Conservation (phyloP, 2,888 invertebrate species). For the Euplagia quadripunctaria region DNA sequence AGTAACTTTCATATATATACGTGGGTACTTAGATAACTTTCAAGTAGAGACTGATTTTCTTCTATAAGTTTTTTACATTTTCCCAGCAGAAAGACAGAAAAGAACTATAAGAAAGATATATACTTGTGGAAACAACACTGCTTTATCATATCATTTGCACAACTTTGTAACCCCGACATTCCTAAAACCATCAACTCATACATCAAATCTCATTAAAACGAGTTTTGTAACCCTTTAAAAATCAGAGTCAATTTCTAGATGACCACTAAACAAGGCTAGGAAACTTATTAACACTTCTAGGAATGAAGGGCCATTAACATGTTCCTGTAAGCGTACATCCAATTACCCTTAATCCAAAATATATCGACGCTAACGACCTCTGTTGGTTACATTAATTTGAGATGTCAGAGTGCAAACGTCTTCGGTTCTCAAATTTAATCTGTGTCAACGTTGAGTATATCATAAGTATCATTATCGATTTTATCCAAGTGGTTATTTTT, state of each 20-base stretch:
- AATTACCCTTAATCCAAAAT: constrained; percentile 31
- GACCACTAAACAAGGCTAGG: not conserved
- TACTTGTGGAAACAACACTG: too few species aligned
- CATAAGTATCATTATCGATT: not conserved
- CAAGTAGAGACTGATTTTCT: too few species aligned
- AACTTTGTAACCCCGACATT: too few species aligned
- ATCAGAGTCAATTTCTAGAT: not conserved
- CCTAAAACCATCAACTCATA: too few species aligned
- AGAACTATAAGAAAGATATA: too few species aligned
- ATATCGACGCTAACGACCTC: constrained; percentile 23
- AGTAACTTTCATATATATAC: too few species aligned
- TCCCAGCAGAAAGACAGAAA: too few species aligned
- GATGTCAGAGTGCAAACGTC: constrained; percentile 23
- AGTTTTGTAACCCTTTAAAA: not conserved
- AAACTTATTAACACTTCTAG: not conserved
- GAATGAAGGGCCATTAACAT: not conserved
- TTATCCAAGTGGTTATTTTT: not conserved
- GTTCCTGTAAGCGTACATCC: constrained; percentile 15
- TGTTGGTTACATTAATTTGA: constrained; percentile 29
- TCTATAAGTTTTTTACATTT: too few species aligned
- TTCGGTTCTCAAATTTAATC: constrained; percentile 11
- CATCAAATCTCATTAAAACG: not conserved
- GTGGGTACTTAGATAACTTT: too few species aligned
- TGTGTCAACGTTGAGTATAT: not conserved
- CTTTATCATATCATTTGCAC: too few species aligned